Evolutionary conservation across 2,888 invertebrate genomes (phyloP).

Genomic region (Mythimna pallens): DNA sequence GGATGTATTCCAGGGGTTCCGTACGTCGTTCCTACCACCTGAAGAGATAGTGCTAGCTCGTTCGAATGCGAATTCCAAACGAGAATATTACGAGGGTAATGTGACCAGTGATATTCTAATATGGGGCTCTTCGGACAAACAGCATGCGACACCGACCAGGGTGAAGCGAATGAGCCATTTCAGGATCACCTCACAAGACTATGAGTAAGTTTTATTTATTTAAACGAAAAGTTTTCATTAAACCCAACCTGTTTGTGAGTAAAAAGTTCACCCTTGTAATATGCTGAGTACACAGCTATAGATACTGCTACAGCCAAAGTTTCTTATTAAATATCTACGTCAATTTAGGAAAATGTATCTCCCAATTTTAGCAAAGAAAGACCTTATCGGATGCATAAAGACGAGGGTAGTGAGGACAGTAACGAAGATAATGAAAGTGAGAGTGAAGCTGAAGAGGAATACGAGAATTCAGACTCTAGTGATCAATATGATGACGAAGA

Average conservation of each 20-base stretch:
- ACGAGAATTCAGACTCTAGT: constrained; percentile 71
- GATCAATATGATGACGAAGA: constrained; percentile 76
- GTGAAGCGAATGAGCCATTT: constrained; percentile 82
- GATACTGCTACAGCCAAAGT: too few relatives aligned
- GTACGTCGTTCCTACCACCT: constrained; percentile 91
- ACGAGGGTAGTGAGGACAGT: constrained; percentile 65
- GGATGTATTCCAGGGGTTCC: constrained; percentile 91
- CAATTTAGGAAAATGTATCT: neutral
- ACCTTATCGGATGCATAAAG: constrained; percentile 54
- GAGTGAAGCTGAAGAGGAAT: constrained; percentile 73
- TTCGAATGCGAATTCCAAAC: constrained; percentile 64
- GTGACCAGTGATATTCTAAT: constrained; percentile 78
- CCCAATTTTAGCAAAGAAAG: constrained; percentile 65
- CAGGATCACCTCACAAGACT: constrained; percentile 74
- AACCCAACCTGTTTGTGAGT: neutral
- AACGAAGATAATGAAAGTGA: constrained; percentile 67
- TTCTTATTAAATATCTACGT: neutral
- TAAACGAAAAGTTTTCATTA: neutral
- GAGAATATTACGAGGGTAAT: constrained; percentile 74
- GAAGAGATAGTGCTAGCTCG: constrained; percentile 87
- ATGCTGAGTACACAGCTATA: too few relatives aligned
- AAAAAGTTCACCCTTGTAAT: neutral
- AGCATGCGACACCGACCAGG: constrained; percentile 71
- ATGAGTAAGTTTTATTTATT: constrained; percentile 77
- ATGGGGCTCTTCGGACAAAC: constrained; percentile 73